These are phyloP conservation scores for Limnephilus rhombicus DNA, from an alignment of 2,888 invertebrate species.

Conservation along the genomic window DNA sequence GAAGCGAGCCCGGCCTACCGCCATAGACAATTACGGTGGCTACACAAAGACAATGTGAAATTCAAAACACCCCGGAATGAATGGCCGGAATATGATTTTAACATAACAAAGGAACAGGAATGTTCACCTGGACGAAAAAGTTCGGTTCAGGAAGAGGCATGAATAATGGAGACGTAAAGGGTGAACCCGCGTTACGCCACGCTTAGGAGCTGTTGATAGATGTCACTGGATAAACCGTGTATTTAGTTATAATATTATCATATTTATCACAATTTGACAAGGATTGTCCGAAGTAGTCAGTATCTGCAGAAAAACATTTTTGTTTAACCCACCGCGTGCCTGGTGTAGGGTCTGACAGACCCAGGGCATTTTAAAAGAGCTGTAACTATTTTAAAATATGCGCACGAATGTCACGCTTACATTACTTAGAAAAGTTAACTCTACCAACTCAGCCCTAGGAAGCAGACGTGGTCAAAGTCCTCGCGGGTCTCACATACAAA, in stretches of 20 bases:
- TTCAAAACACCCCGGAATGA: constrained; percentile 40
- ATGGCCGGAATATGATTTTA: constrained; percentile 37
- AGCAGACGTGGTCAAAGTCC: neutral
- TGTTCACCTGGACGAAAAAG: constrained; percentile 40
- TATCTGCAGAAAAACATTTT: neutral
- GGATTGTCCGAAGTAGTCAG: neutral
- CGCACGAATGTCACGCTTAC: neutral
- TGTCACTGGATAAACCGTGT: neutral
- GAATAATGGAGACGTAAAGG: constrained; percentile 27
- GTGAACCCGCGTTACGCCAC: neutral
- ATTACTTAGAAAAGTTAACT: neutral
- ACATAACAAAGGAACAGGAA: constrained; percentile 44
- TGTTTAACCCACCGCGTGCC: no score
- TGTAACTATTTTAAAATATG: neutral
- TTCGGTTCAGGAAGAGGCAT: constrained; percentile 9
- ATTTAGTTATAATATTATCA: neutral
- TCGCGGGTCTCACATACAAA: neutral
- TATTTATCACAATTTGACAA: neutral
- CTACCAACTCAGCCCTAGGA: neutral
- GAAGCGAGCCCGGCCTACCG: neutral
- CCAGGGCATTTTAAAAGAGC: neutral
- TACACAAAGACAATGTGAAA: constrained; percentile 46
- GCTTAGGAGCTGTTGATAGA: neutral
- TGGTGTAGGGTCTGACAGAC: neutral
- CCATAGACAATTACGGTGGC: constrained; percentile 32